Evolutionary conservation across 2,113 vertebrate genomes (phyloP).

Genomic region (Xiphophorus maculatus): DNA sequence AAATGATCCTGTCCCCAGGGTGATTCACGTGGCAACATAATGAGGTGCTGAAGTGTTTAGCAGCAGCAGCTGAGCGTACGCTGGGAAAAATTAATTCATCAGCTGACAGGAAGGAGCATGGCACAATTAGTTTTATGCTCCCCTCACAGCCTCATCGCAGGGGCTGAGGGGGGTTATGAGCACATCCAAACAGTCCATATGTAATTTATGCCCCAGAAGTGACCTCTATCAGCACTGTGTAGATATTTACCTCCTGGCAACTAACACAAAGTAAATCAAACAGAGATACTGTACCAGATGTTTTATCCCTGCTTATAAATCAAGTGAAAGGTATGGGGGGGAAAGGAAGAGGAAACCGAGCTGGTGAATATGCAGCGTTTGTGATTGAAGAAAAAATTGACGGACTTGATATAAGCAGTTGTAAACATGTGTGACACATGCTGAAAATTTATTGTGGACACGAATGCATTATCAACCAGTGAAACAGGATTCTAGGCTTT

Average conservation of each 20-base stretch:
- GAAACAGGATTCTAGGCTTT: not conserved
- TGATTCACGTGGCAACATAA: constrained; percentile 41
- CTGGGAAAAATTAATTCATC: constrained; percentile 56
- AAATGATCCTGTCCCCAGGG: constrained; percentile 45
- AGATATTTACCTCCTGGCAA: constrained; percentile 37
- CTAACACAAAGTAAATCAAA: constrained; percentile 22
- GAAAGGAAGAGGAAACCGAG: not conserved
- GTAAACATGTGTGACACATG: not conserved
- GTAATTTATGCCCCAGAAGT: constrained; percentile 42
- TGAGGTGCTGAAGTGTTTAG: constrained; percentile 51
- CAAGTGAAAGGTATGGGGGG: too few species aligned
- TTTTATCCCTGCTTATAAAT: constrained; percentile 19
- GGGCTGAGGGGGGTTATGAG: constrained; percentile 23
- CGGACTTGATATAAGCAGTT: not conserved
- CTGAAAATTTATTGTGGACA: not conserved
- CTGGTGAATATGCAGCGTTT: not conserved
- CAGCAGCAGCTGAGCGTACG: constrained; percentile 31
- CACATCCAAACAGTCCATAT: constrained; percentile 37
- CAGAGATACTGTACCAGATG: constrained; percentile 17
- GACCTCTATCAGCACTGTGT: constrained; percentile 39
- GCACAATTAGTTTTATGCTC: constrained; percentile 49
- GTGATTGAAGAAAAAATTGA: not conserved
- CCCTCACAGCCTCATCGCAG: constrained; percentile 6
- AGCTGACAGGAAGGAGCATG: constrained; percentile 48
- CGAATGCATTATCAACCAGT: not conserved